Evolutionary conservation across 1,140 invertebrate genomes (phyloP).

Genomic region (Camponotus vicinus): DNA sequence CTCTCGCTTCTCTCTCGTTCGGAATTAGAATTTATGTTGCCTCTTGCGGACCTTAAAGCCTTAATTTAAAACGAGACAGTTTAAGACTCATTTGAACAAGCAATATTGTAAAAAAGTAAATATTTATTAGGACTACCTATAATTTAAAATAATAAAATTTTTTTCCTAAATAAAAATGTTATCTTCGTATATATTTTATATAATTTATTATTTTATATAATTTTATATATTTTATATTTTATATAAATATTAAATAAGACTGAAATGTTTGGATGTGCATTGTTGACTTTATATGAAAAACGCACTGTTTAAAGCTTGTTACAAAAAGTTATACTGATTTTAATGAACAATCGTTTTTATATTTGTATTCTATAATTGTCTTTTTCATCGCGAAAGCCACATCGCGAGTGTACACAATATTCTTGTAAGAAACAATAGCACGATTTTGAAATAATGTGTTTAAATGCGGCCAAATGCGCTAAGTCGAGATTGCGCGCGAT

Average conservation of each 20-base stretch:
- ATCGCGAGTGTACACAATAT: background rate
- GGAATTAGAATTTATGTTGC: slow-evolving; percentile 81
- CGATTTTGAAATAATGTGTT: background rate
- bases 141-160: slow-evolving; percentile 10
- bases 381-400: background rate
- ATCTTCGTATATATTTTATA: background rate
- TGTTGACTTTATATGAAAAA: background rate
- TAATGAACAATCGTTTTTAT: background rate
- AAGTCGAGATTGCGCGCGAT: slow-evolving; percentile 49
- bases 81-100: slow-evolving; percentile 4
- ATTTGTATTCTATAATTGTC: background rate
- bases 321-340: too few species aligned
- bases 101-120: background rate
- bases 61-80: slow-evolving; percentile 8
- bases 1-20: slow-evolving; percentile 65
- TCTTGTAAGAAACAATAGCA: background rate
- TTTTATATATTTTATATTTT: too few species aligned
- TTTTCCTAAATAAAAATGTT: background rate
- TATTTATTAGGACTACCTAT: background rate
- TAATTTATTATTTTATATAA: too few species aligned
- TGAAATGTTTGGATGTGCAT: background rate
- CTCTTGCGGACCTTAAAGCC: slow-evolving; percentile 29
- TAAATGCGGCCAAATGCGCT: slow-evolving; percentile 19
- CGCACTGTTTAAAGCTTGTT: background rate
- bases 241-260: background rate